phyloP scores from a whole-genome alignment of 1,140 invertebrate genomes.

The Metaphire vulgaris region DNA sequence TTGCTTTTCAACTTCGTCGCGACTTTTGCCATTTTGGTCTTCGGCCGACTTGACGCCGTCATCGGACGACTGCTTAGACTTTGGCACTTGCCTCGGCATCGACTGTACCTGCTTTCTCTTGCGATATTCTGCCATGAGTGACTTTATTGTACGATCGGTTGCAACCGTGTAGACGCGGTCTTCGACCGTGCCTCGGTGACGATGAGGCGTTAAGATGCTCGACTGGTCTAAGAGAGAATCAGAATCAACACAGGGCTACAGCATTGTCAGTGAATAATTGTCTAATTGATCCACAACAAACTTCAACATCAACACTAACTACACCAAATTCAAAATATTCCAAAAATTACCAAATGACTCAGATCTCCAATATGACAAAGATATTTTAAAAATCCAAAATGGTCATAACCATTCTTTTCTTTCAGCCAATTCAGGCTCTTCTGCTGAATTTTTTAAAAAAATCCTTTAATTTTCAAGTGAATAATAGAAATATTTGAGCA shows the following conservation, averaged over 20 bases:
- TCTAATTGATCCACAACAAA: too few relatives aligned
- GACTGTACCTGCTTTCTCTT: slow-evolving; percentile 58
- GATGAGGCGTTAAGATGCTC: neutral
- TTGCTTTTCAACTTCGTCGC: slow-evolving; percentile 39
- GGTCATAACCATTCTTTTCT: too few relatives aligned
- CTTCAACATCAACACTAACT: too few relatives aligned
- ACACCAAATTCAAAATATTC: too few relatives aligned
- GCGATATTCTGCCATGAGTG: slow-evolving; percentile 60
- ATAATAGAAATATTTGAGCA: too few relatives aligned
- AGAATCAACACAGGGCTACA: neutral
- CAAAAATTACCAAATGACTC: too few relatives aligned
- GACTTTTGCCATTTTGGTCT: slow-evolving; percentile 30
- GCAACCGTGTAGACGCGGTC: slow-evolving; percentile 53
- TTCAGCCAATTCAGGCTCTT: too few relatives aligned
- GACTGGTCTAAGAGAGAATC: neutral
- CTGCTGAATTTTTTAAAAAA: too few relatives aligned
- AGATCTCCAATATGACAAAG: too few relatives aligned
- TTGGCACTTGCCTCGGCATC: slow-evolving; percentile 49
- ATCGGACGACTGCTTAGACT: slow-evolving; percentile 26
- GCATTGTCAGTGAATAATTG: neutral
- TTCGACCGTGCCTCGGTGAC: neutral
- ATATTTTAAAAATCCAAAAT: too few relatives aligned
- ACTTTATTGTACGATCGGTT: slow-evolving; percentile 54
- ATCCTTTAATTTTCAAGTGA: too few relatives aligned
- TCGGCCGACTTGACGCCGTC: slow-evolving; percentile 33